phyloP scores from a whole-genome alignment of 2,113 vertebrate species.

The Bombycilla garrulus region DNA sequence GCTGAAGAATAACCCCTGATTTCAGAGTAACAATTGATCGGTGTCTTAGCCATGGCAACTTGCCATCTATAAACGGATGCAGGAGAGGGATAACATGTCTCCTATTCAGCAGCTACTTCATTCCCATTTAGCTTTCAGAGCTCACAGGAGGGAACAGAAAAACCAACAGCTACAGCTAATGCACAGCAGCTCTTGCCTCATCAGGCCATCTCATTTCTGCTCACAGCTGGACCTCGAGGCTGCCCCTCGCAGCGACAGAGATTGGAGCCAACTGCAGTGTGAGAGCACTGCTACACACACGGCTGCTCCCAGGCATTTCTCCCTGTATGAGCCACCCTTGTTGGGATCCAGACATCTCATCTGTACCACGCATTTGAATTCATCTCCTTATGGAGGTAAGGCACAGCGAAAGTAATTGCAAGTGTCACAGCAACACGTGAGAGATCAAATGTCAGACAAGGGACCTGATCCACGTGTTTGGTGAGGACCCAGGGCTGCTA shows the following conservation, averaged over 20 bases:
- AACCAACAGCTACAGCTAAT: constrained; percentile 1
- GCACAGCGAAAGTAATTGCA: neutral
- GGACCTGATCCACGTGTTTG: neutral
- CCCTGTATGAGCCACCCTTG: fast-evolving
- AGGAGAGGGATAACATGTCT: neutral
- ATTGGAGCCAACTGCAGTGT: neutral
- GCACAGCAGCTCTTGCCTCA: constrained; percentile 1
- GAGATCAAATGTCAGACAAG: neutral
- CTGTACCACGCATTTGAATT: fast-evolving
- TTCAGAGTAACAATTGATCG: neutral
- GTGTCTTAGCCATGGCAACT: neutral
- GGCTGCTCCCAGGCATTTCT: neutral
- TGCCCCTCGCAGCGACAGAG: neutral
- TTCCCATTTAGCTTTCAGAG: constrained; percentile 15
- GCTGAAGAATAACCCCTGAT: neutral
- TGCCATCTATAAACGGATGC: neutral
- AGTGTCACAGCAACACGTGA: neutral
- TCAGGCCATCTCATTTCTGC: neutral
- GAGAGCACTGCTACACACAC: fast-evolving
- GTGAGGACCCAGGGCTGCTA: neutral
- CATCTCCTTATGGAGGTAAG: neutral
- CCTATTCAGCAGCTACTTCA: neutral
- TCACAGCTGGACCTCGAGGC: neutral
- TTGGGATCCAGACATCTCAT: fast-evolving
- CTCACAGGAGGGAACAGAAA: constrained; percentile 11